A percentile compares a stretch with the other conserved stretches of the same genome.
These are phyloP conservation scores for Podiceps cristatus DNA, from an alignment of 2,113 vertebrate genomes.

Conservation along the genomic window DNA sequence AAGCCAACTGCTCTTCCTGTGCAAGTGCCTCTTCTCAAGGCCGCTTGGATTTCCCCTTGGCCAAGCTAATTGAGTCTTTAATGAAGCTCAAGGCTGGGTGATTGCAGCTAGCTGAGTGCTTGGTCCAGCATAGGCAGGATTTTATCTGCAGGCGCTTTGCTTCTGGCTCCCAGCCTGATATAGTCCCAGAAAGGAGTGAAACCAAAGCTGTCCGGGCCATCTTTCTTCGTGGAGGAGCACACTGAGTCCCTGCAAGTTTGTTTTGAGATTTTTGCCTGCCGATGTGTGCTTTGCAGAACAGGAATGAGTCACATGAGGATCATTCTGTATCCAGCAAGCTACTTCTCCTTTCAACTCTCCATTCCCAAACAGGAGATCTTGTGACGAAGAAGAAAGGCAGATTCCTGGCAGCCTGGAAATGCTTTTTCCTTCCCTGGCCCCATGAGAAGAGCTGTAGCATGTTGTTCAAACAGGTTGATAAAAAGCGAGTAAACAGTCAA, in stretches of 20 bases:
- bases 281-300: slow-evolving; percentile 32
- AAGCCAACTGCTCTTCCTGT: neutral
- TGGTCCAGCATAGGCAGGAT: neutral
- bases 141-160: slow-evolving; percentile 41
- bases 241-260: slow-evolving; percentile 57
- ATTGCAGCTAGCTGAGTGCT: neutral
- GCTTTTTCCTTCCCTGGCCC: neutral
- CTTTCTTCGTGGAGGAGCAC: slow-evolving; percentile 26
- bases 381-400: slow-evolving; percentile 33
- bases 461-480: slow-evolving; percentile 71
- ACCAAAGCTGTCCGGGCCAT: neutral
- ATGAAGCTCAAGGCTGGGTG: neutral
- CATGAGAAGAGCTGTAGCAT: slow-evolving; percentile 2
- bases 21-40: neutral
- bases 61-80: neutral
- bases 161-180: slow-evolving; percentile 16
- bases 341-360: slow-evolving; percentile 65
- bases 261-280: slow-evolving; percentile 52
- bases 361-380: slow-evolving; percentile 35
- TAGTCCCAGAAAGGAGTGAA: slow-evolving; percentile 52
- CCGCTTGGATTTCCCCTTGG: neutral
- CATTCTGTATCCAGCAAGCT: slow-evolving; percentile 39
- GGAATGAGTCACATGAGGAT: slow-evolving; percentile 56
- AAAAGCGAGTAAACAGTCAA: slow-evolving; percentile 49
- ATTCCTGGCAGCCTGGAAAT: slow-evolving; percentile 6